A percentile compares a stretch with the other conserved stretches of the same genome.
Evolutionary conservation across 2,888 invertebrate genomes (phyloP).

Genomic region (Sceliomorpha sp.): DNA sequence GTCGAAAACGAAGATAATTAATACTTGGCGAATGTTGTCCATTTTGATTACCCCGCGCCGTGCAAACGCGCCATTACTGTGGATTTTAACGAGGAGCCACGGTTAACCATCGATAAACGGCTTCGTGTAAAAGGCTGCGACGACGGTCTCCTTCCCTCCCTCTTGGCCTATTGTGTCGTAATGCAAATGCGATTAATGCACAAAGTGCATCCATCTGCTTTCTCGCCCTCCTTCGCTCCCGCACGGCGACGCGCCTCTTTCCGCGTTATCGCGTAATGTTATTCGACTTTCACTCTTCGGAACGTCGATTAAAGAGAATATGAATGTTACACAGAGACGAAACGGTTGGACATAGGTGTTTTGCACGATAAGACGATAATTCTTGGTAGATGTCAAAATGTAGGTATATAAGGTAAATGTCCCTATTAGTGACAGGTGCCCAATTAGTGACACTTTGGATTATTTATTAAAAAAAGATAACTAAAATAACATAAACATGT

Average conservation of each 20-base stretch:
- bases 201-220: slow-evolving; percentile 39
- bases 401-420: too few relatives aligned
- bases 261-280: slow-evolving; percentile 14
- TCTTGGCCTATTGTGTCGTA: slow-evolving; percentile 12
- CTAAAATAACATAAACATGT: too few relatives aligned
- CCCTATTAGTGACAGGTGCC: too few relatives aligned
- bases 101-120: slow-evolving; percentile 34
- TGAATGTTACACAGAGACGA: too few relatives aligned
- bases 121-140: slow-evolving; percentile 23
- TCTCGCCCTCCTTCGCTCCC: slow-evolving; percentile 13
- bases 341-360: too few relatives aligned
- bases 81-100: slow-evolving; percentile 31
- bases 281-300: too few relatives aligned
- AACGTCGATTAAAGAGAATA: too few relatives aligned
- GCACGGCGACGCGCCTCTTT: slow-evolving; percentile 14
- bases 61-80: slow-evolving; percentile 18
- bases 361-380: too few relatives aligned
- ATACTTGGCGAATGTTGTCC: slow-evolving; percentile 7
- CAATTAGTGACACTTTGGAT: too few relatives aligned
- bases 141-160: slow-evolving; percentile 18
- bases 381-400: too few relatives aligned
- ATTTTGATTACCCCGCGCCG: slow-evolving; percentile 13
- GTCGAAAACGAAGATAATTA: slow-evolving; percentile 3
- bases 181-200: slow-evolving; percentile 42
- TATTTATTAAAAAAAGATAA: too few relatives aligned